Evolutionary conservation across 2,888 invertebrate genomes (phyloP), one percentile per base, ranked within the genome.

Genomic region (Arge pagana): DNA sequence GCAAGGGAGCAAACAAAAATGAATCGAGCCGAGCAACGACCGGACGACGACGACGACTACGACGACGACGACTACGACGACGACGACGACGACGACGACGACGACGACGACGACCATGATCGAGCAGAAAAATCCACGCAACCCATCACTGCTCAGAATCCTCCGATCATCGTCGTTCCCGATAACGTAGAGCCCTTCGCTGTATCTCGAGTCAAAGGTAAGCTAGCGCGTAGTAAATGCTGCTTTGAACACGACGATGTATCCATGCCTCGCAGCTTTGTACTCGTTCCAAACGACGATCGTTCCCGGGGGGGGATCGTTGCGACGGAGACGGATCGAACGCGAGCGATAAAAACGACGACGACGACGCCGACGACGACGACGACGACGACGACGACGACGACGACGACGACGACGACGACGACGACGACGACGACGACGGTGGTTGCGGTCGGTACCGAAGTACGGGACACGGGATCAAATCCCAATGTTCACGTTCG

Each of bases 171-270:
- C 18, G 10, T 35, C 4, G n/a, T 51, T 5, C 30, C 43, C 16
- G 26, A 48, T 51, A 56, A 52, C 18, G 63, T 70, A 69, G 68
- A 68, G 50, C 26, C 59, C 56, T n/a, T n/a, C n/a, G 66, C 67
- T 71, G 70, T 68, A 68, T 61, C 67, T 58, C 63, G 54, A 13
- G 69, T 69, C 43, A 63, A 65, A 75, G 75, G 76, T 76, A 76
- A 74, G 75, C 70, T 75, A 69, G 71, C 59, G 48, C 65, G 61
- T 53, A 66, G 61, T 54, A 33, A 49, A 4, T 53, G 59, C 52
- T 66, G 64, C 21, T 51, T 65, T 15, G 58, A 65, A 1, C 55
- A 67, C 50, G 50, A 63, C 37, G n/a, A 23, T 1, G n/a, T n/a
- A n/a, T n/a, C n/a, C 1, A 50, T 57, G n/a, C 59, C 66, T 39